Conservation (phyloP, 1,140 invertebrate genomes). For the Bombus cullumanus region DNA sequence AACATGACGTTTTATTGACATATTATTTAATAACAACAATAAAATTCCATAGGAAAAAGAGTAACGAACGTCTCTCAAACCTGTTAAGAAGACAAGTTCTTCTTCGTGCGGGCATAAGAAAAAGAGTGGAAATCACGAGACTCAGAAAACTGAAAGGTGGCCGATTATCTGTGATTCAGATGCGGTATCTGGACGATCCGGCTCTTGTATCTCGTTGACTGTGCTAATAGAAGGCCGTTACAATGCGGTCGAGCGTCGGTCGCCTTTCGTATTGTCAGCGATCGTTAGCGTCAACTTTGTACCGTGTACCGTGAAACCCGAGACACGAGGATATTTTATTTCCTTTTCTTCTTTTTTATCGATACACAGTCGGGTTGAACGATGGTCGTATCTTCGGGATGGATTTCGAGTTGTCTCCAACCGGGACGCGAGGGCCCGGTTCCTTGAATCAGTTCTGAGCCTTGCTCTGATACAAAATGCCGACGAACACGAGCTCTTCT, state of each 20-base stretch:
- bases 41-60: background rate
- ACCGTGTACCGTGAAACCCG: conserved; percentile 40
- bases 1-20: background rate
- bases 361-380: conserved; percentile 1
- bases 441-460: conserved; percentile 4
- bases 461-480: background rate
- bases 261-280: conserved; percentile 52
- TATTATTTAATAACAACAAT: background rate
- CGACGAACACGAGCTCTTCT: background rate
- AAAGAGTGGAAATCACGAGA: conserved; percentile 1
- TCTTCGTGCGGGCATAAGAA: background rate
- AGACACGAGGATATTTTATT: conserved; percentile 19
- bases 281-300: conserved; percentile 52
- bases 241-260: conserved; percentile 48
- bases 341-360: conserved; percentile 16
- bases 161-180: conserved; percentile 51
- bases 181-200: conserved; percentile 35
- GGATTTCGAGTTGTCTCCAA: conserved; percentile 41
- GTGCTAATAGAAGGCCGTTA: conserved; percentile 56
- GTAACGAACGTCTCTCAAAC: background rate
- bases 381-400: conserved; percentile 34
- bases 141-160: conserved; percentile 19
- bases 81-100: too few species aligned
- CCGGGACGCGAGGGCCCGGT: background rate
- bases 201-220: conserved; percentile 38